A percentile compares a stretch with the other conserved stretches of the same genome.
phyloP scores from a whole-genome alignment of 2,888 invertebrate species.

The Aphrophora alni region DNA sequence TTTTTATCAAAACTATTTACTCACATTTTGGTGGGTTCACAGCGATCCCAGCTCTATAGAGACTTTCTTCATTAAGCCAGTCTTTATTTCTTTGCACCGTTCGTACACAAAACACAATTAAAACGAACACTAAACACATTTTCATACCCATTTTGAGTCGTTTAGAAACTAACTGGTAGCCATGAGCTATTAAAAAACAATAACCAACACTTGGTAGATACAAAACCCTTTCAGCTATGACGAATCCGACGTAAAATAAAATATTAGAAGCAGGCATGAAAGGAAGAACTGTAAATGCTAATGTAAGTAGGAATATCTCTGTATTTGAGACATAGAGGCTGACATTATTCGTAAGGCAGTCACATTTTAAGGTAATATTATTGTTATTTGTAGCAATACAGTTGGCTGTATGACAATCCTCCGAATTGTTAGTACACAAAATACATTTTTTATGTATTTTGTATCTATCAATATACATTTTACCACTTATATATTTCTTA shows the following conservation, averaged over 20 bases:
- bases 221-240: conserved; percentile 94
- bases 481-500: not conserved
- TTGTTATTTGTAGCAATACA: not conserved
- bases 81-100: conserved; percentile 86
- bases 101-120: conserved; percentile 72
- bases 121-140: conserved; percentile 63
- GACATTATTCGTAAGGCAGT: not conserved
- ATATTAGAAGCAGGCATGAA: conserved; percentile 96
- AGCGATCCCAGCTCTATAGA: conserved; percentile 88
- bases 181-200: conserved; percentile 85
- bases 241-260: conserved; percentile 98
- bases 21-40: conserved; percentile 98
- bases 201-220: conserved; percentile 97
- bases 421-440: not conserved
- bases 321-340: not conserved
- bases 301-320: not conserved
- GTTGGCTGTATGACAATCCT: not conserved
- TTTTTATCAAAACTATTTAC: no score
- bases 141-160: conserved; percentile 39
- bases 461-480: not conserved
- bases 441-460: not conserved
- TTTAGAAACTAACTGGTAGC: conserved; percentile 58
- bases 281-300: conserved; percentile 80
- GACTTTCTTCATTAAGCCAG: conserved; percentile 92
- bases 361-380: not conserved